Evolutionary conservation across 2,888 invertebrate genomes (phyloP).

Genomic region (Glyphotaelius pellucidus): DNA sequence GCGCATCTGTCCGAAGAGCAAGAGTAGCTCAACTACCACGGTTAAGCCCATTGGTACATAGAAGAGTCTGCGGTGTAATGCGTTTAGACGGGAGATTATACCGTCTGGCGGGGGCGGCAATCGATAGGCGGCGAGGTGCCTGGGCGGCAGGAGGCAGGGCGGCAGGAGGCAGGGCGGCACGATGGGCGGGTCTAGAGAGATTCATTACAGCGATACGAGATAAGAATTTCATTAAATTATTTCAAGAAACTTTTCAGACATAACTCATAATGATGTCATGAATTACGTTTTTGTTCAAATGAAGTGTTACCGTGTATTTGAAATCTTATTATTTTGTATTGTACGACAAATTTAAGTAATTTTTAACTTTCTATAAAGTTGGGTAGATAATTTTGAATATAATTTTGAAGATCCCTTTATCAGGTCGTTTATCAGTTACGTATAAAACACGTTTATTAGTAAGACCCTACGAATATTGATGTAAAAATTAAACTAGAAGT

Average conservation of each 20-base stretch:
- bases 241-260: not conserved
- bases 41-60: not conserved
- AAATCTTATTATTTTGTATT: not conserved
- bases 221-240: not conserved
- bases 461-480: no score
- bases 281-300: not conserved
- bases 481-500: no score
- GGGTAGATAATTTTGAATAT: no score
- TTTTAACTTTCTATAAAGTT: no score
- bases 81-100: constrained; percentile 58
- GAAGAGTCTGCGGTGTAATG: constrained; percentile 56
- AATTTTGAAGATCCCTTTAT: no score
- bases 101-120: constrained; percentile 63
- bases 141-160: constrained; percentile 3
- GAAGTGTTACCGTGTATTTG: not conserved
- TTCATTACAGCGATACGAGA: not conserved
- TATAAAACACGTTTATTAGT: no score
- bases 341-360: no score
- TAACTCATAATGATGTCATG: not conserved
- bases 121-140: constrained; percentile 58
- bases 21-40: not conserved
- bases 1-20: constrained; percentile 1
- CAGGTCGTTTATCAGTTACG: no score
- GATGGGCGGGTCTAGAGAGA: not conserved
- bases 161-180: constrained; percentile 12